Evolutionary conservation across 2,888 invertebrate species (phyloP).

Genomic region (Carpatolechia fugitivella): DNA sequence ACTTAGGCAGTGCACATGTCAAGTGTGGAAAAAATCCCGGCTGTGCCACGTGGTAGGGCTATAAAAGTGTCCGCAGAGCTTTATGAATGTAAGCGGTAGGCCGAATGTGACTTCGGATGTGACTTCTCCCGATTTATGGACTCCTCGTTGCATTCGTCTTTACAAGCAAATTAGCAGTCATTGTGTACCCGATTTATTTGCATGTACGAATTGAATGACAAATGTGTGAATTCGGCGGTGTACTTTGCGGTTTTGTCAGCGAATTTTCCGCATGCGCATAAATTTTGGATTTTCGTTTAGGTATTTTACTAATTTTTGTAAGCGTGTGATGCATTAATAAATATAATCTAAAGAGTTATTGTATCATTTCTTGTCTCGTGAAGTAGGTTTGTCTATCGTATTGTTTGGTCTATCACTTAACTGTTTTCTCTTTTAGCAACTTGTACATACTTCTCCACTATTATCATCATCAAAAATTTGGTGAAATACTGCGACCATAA

Average conservation of each 20-base stretch:
- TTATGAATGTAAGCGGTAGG: constrained; percentile 78
- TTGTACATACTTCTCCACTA: too few relatives aligned
- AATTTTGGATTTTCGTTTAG: constrained; percentile 20
- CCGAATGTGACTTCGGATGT: constrained; percentile 64
- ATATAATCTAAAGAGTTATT: too few relatives aligned
- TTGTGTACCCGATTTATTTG: constrained; percentile 73
- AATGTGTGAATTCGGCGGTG: constrained; percentile 64
- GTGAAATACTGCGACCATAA: too few relatives aligned
- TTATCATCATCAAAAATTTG: too few relatives aligned
- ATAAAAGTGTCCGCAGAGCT: constrained; percentile 76
- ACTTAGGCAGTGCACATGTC: constrained; percentile 67
- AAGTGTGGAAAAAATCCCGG: constrained; percentile 71
- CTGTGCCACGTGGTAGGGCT: constrained; percentile 73
- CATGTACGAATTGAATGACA: constrained; percentile 56
- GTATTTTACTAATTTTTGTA: not conserved
- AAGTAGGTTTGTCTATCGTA: too few relatives aligned
- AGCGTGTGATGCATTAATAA: too few relatives aligned
- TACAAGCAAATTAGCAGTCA: constrained; percentile 77
- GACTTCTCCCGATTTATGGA: constrained; percentile 72
- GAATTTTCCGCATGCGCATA: constrained; percentile 31
- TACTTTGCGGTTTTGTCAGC: constrained; percentile 27
- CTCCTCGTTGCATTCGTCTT: constrained; percentile 71
- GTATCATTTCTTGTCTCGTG: too few relatives aligned
- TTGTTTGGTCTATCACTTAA: too few relatives aligned
- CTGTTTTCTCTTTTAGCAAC: too few relatives aligned